A percentile compares a stretch with the other conserved stretches of the same genome.
Conservation (phyloP, 2,113 vertebrate species). For the Leucoraja erinaceus region DNA sequence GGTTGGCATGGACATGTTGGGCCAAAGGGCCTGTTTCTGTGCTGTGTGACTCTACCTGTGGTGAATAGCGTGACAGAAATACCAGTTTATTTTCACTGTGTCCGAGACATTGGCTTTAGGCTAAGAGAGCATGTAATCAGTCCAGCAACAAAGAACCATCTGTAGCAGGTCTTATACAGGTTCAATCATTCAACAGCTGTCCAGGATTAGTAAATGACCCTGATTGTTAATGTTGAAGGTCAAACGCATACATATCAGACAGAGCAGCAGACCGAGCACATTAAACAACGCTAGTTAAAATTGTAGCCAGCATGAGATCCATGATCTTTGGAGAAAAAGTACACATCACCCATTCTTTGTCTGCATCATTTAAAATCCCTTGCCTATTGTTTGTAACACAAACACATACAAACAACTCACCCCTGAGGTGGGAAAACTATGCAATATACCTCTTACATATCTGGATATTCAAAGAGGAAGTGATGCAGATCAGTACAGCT, state of each 20-base stretch:
- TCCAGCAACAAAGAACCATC: not conserved
- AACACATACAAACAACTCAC: not conserved
- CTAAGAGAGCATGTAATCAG: not conserved
- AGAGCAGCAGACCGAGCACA: not conserved
- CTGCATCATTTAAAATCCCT: not conserved
- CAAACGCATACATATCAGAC: not conserved
- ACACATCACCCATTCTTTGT: not conserved
- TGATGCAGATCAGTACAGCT: not conserved
- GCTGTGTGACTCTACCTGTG: not conserved
- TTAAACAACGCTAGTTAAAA: not conserved
- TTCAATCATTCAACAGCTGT: not conserved
- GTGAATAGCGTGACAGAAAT: not conserved
- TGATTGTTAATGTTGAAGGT: not conserved
- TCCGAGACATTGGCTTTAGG: not conserved
- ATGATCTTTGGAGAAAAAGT: not conserved
- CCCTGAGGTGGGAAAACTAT: not conserved
- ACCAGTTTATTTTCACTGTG: not conserved
- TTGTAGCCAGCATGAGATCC: not conserved
- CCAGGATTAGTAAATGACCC: not conserved
- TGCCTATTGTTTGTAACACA: not conserved
- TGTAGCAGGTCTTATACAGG: not conserved
- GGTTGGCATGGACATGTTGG: too few relatives aligned
- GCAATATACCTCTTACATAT: not conserved
- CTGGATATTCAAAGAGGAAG: not conserved
- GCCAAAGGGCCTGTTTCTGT: too few relatives aligned